Evolutionary conservation across 2,888 invertebrate genomes (phyloP), one percentile per base, ranked within the genome.

Genomic region (Vanessa cardui): DNA sequence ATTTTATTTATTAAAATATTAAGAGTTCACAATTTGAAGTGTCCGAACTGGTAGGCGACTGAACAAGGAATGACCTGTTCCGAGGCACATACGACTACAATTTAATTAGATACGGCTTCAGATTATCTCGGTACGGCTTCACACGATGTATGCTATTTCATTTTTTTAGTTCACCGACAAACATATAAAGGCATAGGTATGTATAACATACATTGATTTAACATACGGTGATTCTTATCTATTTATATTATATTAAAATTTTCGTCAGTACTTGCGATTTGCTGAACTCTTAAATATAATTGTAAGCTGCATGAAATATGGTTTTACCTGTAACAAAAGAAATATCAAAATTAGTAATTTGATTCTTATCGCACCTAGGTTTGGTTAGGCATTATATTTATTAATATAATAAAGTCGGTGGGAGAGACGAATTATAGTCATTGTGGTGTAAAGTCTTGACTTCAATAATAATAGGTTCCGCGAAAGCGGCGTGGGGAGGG

Each of bases 41-140:
- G 89, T 84, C 87, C 82, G 80, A 77, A 76, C 86, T 64, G 78
- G 74, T 78, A 74, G 83, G 78, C 81, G 73, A 79, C 78, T 77
- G 82, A 78, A 80, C 78, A 81, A 81, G 74, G 86, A 91, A 87
- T 92, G 89, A 80, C 80, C 83, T 72, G 77, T 73, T 74, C 78
- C 84, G 76, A 80, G 79, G 81, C 83, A 85, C 84, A 83, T 81
- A 82, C 80, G 78, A 79, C 80, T 81, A 88, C 90, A 92, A 92
- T 92, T 90, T 90, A 92, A 92, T 92, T 92, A 92, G 90, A 88
- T 89, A 92, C 74, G 92, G 92, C 90, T 92, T 92, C 92, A 85
- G 92, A 92, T 92, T 92, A 92, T 84, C 87, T 82, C 78, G 66
- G 76, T 89, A 80, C 73, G 92, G 92, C 88, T 92, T 92, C 92